phyloP scores from a whole-genome alignment of 2,113 vertebrate genomes.

The Hippotragus niger region DNA sequence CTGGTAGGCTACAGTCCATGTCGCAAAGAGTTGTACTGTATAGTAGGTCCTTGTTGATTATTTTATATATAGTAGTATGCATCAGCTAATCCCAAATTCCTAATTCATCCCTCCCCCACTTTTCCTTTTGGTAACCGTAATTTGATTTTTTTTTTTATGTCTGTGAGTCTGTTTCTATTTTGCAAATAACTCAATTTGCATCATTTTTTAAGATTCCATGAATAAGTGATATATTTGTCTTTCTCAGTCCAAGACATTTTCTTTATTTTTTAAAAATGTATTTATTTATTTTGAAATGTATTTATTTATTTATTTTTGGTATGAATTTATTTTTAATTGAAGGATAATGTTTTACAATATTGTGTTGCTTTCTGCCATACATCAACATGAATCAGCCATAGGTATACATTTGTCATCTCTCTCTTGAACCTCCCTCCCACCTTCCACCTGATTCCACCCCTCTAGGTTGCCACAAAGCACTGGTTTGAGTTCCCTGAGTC shows the following conservation, averaged over 20 bases:
- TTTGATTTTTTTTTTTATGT: neutral
- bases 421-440: neutral
- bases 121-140: neutral
- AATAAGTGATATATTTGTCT: neutral
- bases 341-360: neutral
- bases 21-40: neutral
- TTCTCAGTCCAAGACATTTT: neutral
- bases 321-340: neutral
- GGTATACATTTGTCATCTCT: neutral
- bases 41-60: neutral
- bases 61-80: neutral
- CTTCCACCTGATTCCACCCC: neutral
- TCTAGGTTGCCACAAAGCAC: neutral
- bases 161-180: neutral
- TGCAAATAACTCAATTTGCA: neutral
- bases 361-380: neutral
- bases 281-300: neutral
- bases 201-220: neutral
- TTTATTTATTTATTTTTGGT: neutral
- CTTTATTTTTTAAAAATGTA: neutral
- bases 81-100: neutral
- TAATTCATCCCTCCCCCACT: neutral
- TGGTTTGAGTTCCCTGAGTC: neutral
- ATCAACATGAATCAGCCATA: neutral
- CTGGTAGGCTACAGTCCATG: too few species aligned